These are phyloP conservation scores for Helicoverpa armigera DNA, from an alignment of 1,140 invertebrate species.

Conservation along the genomic window DNA sequence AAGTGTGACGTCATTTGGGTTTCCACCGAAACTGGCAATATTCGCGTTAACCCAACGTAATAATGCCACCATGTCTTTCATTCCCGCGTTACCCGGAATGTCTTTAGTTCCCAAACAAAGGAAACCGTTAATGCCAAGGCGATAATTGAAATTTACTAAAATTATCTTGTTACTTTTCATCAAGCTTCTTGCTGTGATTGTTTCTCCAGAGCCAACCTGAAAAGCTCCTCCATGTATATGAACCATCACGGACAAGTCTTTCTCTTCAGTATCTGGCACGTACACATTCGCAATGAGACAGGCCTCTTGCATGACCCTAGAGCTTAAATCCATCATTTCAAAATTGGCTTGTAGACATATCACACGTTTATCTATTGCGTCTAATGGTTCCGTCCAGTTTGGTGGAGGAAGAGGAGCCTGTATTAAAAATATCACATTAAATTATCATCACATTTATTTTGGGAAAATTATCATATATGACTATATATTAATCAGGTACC, in stretches of 20 bases:
- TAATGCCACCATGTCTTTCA: conserved; percentile 46
- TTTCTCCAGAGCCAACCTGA: conserved; percentile 1
- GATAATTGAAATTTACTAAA: conserved; percentile 39
- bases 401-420: conserved; percentile 61
- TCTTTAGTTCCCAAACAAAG: background rate
- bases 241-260: conserved; percentile 40
- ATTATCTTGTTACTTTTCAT: conserved; percentile 9
- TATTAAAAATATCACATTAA: conserved; percentile 2
- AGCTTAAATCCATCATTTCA: background rate
- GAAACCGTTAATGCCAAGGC: background rate
- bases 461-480: too few species aligned
- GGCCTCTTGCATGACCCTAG: conserved; percentile 21
- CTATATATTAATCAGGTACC: background rate
- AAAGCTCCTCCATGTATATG: conserved; percentile 46
- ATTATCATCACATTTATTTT: too few species aligned
- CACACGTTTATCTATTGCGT: conserved; percentile 54
- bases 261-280: conserved; percentile 43
- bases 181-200: conserved; percentile 35
- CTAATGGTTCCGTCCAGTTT: conserved; percentile 51
- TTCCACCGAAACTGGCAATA: conserved; percentile 44
- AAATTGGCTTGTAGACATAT: conserved; percentile 57
- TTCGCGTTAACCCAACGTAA: conserved; percentile 51
- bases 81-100: background rate
- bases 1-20: conserved; percentile 48
- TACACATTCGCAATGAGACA: conserved; percentile 21